Conservation (phyloP, 2,113 vertebrate genomes). For the Otus sunia region DNA sequence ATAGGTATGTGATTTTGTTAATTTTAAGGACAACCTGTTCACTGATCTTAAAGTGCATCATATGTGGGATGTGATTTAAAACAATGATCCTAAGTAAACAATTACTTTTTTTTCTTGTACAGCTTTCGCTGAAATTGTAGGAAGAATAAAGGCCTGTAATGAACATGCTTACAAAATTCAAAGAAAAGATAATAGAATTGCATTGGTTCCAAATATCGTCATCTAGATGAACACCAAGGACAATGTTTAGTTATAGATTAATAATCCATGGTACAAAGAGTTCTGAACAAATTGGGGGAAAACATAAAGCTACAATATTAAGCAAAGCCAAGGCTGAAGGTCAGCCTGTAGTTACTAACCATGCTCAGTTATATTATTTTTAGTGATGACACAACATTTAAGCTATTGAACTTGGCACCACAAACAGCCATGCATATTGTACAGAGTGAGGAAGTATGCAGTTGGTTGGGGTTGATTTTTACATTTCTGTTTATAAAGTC, state of each 20-base stretch:
- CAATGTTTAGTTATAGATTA: constrained; percentile 85
- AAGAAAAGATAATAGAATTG: constrained; percentile 65
- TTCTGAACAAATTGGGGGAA: constrained; percentile 77
- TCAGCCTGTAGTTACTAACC: constrained; percentile 49
- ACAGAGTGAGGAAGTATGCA: neutral
- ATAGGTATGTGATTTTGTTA: neutral
- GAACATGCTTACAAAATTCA: neutral
- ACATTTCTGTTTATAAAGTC: neutral
- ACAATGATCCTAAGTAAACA: neutral
- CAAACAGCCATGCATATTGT: neutral
- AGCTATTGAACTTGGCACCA: constrained; percentile 22
- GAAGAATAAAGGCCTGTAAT: neutral
- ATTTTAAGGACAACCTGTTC: neutral
- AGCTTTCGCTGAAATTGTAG: neutral
- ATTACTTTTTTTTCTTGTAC: neutral
- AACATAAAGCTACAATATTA: constrained; percentile 75
- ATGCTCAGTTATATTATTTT: constrained; percentile 53
- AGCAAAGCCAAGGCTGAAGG: constrained; percentile 74
- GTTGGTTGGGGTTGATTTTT: neutral
- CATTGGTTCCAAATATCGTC: constrained; percentile 49
- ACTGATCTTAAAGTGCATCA: neutral
- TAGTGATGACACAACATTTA: neutral
- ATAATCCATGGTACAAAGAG: constrained; percentile 81
- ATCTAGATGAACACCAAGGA: constrained; percentile 66
- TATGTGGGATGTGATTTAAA: neutral